These are phyloP conservation scores for Caenorhabditis sp. DNA, from an alignment of 2,888 invertebrate species.

Conservation along the genomic window DNA sequence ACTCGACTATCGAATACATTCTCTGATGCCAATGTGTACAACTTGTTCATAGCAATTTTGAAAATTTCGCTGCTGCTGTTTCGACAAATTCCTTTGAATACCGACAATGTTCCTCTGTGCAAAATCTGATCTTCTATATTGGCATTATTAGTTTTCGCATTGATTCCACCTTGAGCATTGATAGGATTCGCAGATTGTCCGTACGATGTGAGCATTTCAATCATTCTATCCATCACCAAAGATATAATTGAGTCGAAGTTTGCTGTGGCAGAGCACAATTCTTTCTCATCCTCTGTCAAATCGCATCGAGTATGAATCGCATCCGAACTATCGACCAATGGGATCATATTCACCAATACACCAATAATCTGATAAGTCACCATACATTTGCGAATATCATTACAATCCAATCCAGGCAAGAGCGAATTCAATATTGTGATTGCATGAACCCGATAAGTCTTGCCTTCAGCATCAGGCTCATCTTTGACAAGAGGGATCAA, in stretches of 20 bases:
- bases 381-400: slow-evolving; percentile 79
- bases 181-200: slow-evolving; percentile 39
- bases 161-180: slow-evolving; percentile 36
- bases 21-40: slow-evolving; percentile 79
- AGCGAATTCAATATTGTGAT: slow-evolving; percentile 83
- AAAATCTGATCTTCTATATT: slow-evolving; percentile 48
- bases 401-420: slow-evolving; percentile 88
- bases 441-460: slow-evolving; percentile 37
- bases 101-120: slow-evolving; percentile 46
- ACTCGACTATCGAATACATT: slow-evolving; percentile 85
- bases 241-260: slow-evolving; percentile 88
- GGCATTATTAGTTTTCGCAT: slow-evolving; percentile 27
- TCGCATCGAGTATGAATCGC: slow-evolving; percentile 79
- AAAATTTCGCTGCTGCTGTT: slow-evolving; percentile 45
- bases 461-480: slow-evolving; percentile 42
- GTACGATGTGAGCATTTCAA: slow-evolving; percentile 42
- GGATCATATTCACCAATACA: slow-evolving; percentile 81
- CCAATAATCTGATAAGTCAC: slow-evolving; percentile 70
- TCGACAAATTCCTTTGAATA: slow-evolving; percentile 49
- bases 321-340: slow-evolving; percentile 84
- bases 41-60: slow-evolving; percentile 80
- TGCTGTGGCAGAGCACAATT: slow-evolving; percentile 82
- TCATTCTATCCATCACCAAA: slow-evolving; percentile 80
- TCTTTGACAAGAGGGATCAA: slow-evolving; percentile 72
- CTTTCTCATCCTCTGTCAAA: slow-evolving; percentile 81